These are phyloP conservation scores for Prosopocoilus inquinatus DNA, from an alignment of 2,888 invertebrate species.

Conservation along the genomic window DNA sequence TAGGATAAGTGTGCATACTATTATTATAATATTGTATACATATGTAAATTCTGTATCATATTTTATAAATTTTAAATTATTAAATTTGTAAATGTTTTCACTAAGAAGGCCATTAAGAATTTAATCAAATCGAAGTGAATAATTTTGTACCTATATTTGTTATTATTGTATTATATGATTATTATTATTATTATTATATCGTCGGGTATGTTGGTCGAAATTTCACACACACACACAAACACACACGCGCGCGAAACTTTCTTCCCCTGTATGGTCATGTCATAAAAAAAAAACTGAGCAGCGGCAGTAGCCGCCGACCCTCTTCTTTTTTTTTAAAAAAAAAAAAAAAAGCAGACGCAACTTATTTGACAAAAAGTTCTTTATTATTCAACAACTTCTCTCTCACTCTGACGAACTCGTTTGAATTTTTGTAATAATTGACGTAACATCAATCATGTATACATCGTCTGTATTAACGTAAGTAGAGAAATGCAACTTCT, in stretches of 20 bases:
- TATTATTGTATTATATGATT: constrained; percentile 28
- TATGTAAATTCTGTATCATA: constrained; percentile 42
- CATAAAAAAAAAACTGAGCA: too few relatives aligned
- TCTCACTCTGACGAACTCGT: too few relatives aligned
- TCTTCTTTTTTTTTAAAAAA: too few relatives aligned
- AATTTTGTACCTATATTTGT: constrained; percentile 39
- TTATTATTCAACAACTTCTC: too few relatives aligned
- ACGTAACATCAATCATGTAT: too few relatives aligned
- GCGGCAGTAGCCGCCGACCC: neutral
- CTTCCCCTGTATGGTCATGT: neutral
- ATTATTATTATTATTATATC: constrained; percentile 21
- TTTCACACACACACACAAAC: too few relatives aligned
- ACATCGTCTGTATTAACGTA: too few relatives aligned
- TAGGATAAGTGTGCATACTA: constrained; percentile 38
- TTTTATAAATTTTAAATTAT: constrained; percentile 51
- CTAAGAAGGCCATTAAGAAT: constrained; percentile 30
- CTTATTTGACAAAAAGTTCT: too few relatives aligned
- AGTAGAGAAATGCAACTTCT: too few relatives aligned
- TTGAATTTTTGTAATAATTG: too few relatives aligned
- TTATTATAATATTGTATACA: constrained; percentile 24
- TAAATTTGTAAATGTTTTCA: constrained; percentile 41
- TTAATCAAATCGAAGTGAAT: constrained; percentile 38
- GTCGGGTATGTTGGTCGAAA: too few relatives aligned
- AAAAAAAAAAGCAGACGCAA: too few relatives aligned
- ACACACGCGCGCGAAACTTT: neutral